phyloP scores from a whole-genome alignment of 1,140 invertebrate species.

The Trichogramma pretiosum region DNA sequence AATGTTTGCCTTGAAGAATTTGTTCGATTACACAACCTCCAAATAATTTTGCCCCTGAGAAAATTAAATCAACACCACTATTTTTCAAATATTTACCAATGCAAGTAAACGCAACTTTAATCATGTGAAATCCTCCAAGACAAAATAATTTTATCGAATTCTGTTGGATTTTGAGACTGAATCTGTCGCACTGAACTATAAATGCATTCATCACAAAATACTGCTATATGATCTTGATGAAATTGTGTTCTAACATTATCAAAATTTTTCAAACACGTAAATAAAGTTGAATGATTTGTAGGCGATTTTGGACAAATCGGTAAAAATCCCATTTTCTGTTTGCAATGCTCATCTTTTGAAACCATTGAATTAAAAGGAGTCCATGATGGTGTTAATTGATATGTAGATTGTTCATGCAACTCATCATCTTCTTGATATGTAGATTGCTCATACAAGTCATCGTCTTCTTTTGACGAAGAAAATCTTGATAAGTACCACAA shows the following conservation, averaged over 20 bases:
- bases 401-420: background rate
- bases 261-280: background rate
- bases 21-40: conserved; percentile 11
- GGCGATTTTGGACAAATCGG: background rate
- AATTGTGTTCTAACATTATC: conserved; percentile 5
- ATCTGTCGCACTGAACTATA: conserved; percentile 11
- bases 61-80: conserved; percentile 18
- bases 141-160: conserved; percentile 16
- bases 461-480: background rate
- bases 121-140: conserved; percentile 16
- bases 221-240: conserved; percentile 10
- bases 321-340: conserved; percentile 1
- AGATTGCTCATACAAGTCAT: too few relatives aligned
- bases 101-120: conserved; percentile 8
- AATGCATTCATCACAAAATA: conserved; percentile 14
- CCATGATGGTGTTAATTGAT: background rate
- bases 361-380: background rate
- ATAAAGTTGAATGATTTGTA: background rate
- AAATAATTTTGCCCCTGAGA: conserved; percentile 12
- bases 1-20: conserved; percentile 16
- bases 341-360: background rate
- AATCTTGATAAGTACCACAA: background rate
- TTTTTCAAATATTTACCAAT: conserved; percentile 17
- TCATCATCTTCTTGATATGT: background rate
- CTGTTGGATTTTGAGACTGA: background rate